Base-by-base conservation (phyloP, 1,140 invertebrate genomes). In the Danaus melanippus region DNA sequence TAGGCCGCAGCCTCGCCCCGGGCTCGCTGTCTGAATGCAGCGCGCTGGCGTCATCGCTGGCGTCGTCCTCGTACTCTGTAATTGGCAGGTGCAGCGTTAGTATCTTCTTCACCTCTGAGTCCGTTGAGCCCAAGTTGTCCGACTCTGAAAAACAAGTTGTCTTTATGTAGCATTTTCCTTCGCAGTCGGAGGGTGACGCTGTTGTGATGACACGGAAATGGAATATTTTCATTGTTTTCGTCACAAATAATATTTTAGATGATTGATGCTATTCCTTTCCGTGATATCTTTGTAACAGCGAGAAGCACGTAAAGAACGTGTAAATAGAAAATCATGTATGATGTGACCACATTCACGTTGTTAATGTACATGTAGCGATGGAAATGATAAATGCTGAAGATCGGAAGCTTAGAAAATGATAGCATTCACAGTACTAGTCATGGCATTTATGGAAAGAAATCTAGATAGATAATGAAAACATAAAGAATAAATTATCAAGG, bases 31-130 rank as follows among this genome's bases (percentile, higher is more conserved):
- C 92, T 46, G 92, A 93, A 80, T 93, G 92, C 70, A 91, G 92
- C 61, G 92, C 89, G 76, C 92, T 93, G 71, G 92, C 92, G 71
- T 88, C 87, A 68, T 88, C 85, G 62, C 87, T 90, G 57, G 92
- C 93, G 82, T 94, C 93, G 88, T 94, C 93, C 88, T 94, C 93
- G 88, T 94, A 94, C 87, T 94, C 93, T 91, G 93, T 93, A 92
- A 94, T 94, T 88, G 93, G 93, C 89, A 94, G 92, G 90, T 94
- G 93, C 84, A 94, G 91, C 73, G 92, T 93, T 91, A 94, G 84
- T 90, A 94, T 94, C 91, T 94, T 93, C 92, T 93, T 94, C 88
- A 94, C 93, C 89, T 94, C 93, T 79, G 93, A 94, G 89, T 94
- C 93, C 88, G 93, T 94, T 79, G 92, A 94, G 79, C 93, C 92